Percentiles rank a stretch among this genome's conserved stretches.
Evolutionary conservation across 2,113 vertebrate species (phyloP).

Genomic region (Chloroceryle aenea): DNA sequence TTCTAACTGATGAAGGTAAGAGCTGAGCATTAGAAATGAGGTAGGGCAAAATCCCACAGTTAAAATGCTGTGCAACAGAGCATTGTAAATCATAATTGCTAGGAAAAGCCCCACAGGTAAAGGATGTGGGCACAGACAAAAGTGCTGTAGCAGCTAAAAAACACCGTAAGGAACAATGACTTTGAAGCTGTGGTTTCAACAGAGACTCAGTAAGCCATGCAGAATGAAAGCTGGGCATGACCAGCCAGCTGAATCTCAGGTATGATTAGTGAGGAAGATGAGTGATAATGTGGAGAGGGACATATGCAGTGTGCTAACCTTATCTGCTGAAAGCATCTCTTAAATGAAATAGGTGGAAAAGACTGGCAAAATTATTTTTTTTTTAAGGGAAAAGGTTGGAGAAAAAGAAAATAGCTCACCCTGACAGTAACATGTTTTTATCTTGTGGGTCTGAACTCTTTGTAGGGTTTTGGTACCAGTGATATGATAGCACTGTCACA

Average conservation of each 20-base stretch:
- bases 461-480: background rate
- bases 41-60: slow-evolving; percentile 12
- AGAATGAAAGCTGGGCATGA: slow-evolving; percentile 29
- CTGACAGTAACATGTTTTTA: background rate
- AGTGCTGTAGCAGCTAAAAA: slow-evolving; percentile 27
- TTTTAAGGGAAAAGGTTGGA: background rate
- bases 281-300: slow-evolving; percentile 1
- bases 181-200: slow-evolving; percentile 32
- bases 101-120: slow-evolving; percentile 31
- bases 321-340: slow-evolving; percentile 15
- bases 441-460: background rate
- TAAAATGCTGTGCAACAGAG: background rate
- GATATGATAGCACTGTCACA: background rate
- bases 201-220: slow-evolving; percentile 9
- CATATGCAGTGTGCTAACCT: background rate
- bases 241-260: slow-evolving; percentile 4
- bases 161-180: background rate
- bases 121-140: slow-evolving; percentile 33
- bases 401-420: background rate
- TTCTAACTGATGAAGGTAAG: background rate
- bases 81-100: background rate
- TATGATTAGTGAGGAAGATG: background rate
- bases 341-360: slow-evolving; percentile 7
- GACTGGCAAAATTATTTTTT: background rate
- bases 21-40: background rate